These are phyloP conservation scores for Heloderma charlesbogerti DNA, from an alignment of 2,113 vertebrate genomes.

Conservation along the genomic window DNA sequence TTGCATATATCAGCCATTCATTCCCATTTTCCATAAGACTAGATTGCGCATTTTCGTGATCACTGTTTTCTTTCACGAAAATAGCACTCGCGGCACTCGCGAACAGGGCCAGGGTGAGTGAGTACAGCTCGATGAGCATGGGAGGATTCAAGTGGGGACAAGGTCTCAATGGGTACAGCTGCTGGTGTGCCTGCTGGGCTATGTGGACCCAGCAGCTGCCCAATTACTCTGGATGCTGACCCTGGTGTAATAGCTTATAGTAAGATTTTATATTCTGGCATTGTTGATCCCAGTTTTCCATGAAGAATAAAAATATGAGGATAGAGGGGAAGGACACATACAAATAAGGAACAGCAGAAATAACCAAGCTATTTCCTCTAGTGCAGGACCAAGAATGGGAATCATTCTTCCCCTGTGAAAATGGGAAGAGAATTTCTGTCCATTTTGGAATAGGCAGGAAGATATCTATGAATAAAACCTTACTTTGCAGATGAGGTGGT, in stretches of 20 bases:
- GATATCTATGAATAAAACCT: not conserved
- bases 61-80: too few species aligned
- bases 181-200: too few species aligned
- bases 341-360: not conserved
- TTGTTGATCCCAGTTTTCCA: not conserved
- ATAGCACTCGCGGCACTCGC: too few species aligned
- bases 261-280: not conserved
- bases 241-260: not conserved
- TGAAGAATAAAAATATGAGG: not conserved
- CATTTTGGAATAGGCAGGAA: not conserved
- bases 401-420: not conserved
- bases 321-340: rapidly evolving
- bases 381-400: not conserved
- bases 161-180: too few species aligned
- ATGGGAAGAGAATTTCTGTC: not conserved
- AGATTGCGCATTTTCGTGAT: too few species aligned
- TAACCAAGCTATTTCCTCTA: not conserved
- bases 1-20: too few species aligned
- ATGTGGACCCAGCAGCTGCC: too few species aligned
- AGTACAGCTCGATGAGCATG: too few species aligned
- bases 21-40: too few species aligned
- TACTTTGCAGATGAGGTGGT: not conserved
- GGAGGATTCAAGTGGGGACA: too few species aligned
- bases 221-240: not conserved
- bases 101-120: too few species aligned